Base-by-base conservation (phyloP, 64 coral and sea anemone species). In the Pachyseris speciosa region DNA sequence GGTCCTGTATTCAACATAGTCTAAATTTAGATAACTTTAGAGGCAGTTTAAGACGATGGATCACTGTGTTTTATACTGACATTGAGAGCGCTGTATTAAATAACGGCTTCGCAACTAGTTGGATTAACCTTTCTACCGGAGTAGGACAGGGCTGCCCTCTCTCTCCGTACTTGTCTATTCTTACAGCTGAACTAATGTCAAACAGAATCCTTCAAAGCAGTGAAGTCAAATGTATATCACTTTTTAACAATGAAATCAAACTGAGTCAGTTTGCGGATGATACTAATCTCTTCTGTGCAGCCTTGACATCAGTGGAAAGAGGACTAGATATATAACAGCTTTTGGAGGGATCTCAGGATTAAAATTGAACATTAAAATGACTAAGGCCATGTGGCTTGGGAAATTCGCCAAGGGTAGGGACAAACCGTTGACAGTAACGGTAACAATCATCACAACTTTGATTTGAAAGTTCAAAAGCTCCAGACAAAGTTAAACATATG, bases 121-220 rank as follows among this genome's bases (percentile, higher is more conserved):
- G 33, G 57, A 39, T 86, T 44, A 44, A 66, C 28, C 60, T 65
- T 22, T 26, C 32, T 28, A 61, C 17, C 10, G 83, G 83, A 26
- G 61, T 86, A 16, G 11, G 83, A 45, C 41, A 86, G 71, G 34
- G 59, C 15, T 86, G 64, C 55, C 64, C 83, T 20, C 42, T 69
- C 15, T 86, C 66, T 5, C 19, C 55, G 2, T 44, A n/a, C 43
- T 33, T 86, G 37, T 51, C 72, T 86, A 41, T 41, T 9, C 26
- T 86, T 10, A 41, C 84, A 6, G 8, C 43, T 8, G 84, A 86
- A 53, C 64, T 31, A 37, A 25, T 72, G 20, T 59, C 47, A n/a
- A 47, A 50, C 25, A 22, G 9, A 72, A 72, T 69, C 30, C 36
- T 43, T 2, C 61, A 86, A 20, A 49, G 57, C 11, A 8, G 19